Base-by-base conservation (phyloP, 2,888 invertebrate genomes). In the Scaptomyza tumidula region DNA sequence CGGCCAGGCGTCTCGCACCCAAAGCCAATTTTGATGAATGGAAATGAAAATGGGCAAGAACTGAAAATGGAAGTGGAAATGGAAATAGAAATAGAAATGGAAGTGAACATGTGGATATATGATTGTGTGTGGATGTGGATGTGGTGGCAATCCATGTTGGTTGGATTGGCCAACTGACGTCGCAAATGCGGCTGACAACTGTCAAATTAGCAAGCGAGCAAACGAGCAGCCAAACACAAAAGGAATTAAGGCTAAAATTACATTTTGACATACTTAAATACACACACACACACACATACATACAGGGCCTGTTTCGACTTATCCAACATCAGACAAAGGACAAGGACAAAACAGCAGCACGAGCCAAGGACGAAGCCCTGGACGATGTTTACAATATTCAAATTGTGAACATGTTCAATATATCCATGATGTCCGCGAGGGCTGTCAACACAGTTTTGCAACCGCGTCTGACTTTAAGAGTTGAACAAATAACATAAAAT, bases 1-100 rank as follows among this genome's bases (percentile, higher is more conserved):
- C 70, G 45, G 62, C 63, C 72, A 19, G 19, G 19, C 19, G 19
- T 59, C 68, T 68, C 79, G 80, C 86, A 86, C 86, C 83, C 83
- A 83, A 79, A 86, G 86, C 86, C 86, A 86, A 83, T 86, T 86
- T 84, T 86, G 84, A 83, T 83, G 86, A 84, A 83, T 83, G 71
- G 71, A 72, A 79, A 72, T 67, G 46, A 44, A 52, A 72, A 69
- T 75, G 19, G 46, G 10, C 3, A 41, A 41, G 16, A 16, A 16
- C 7, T 39, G 39, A 6, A 39, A 58, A 55, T 53, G 10, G n/a
- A 39, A 60, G 55, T 53, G 10, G 35, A 48, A 64, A 53, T 64
- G 10, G 31, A 50, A 67, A 58, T 63, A 31, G 52, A 60, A 56
- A 54, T 48, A 13, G 37, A 31, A 49, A 16, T 49, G 33, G 13